These are phyloP conservation scores for Sclerurus mexicanus DNA, from an alignment of 2,113 vertebrate species.

Conservation along the genomic window DNA sequence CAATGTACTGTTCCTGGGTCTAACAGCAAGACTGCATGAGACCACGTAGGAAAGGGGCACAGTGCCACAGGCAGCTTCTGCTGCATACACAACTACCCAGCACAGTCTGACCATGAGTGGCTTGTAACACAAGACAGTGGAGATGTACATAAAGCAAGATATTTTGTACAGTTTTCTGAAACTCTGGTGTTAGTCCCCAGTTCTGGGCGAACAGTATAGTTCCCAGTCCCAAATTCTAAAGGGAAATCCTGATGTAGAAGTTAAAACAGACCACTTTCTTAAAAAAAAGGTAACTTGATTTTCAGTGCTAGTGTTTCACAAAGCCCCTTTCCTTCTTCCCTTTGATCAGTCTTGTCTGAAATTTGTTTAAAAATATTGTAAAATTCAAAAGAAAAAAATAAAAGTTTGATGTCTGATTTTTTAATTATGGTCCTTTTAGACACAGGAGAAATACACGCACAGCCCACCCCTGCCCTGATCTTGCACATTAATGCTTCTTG, in stretches of 20 bases:
- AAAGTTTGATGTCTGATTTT: background rate
- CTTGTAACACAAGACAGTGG: background rate
- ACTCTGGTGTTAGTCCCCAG: background rate
- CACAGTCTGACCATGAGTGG: background rate
- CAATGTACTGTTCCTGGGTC: background rate
- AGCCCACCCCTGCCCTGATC: background rate
- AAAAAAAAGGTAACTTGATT: background rate
- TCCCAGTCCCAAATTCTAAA: background rate
- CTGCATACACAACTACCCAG: background rate
- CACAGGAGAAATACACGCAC: background rate
- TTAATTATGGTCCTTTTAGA: background rate
- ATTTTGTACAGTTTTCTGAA: background rate
- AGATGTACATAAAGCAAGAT: background rate
- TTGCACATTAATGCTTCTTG: background rate
- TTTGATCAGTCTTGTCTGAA: background rate
- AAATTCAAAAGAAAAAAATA: background rate
- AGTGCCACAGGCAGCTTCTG: background rate
- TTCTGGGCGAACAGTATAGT: background rate
- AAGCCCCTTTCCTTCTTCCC: background rate
- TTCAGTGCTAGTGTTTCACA: background rate
- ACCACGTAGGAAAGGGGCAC: background rate
- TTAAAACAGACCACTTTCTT: background rate
- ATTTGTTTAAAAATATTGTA: background rate
- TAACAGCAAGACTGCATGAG: background rate
- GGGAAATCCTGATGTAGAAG: background rate